These are phyloP conservation scores for Phataginus tetradactyla DNA, from an alignment of 2,797 vertebrate genomes.

Conservation along the genomic window DNA sequence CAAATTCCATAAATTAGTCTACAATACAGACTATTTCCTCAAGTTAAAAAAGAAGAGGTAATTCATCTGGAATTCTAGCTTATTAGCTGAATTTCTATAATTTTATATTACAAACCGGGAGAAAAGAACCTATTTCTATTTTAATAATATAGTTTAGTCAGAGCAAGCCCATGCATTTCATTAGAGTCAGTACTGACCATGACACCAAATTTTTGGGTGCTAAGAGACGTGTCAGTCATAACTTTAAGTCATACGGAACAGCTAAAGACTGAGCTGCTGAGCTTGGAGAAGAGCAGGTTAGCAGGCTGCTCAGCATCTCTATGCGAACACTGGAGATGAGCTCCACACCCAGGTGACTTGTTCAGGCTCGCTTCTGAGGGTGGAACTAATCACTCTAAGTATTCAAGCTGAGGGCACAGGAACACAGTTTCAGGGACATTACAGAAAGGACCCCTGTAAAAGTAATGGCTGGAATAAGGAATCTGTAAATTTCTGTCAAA, in stretches of 20 bases:
- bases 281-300: background rate
- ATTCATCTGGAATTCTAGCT: conserved; percentile 8
- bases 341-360: background rate
- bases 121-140: background rate
- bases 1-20: background rate
- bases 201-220: background rate
- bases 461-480: background rate
- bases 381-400: background rate
- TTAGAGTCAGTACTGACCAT: background rate
- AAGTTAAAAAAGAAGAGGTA: conserved; percentile 9
- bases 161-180: background rate
- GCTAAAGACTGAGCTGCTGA: background rate
- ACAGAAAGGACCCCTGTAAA: background rate
- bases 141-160: background rate
- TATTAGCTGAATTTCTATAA: conserved; percentile 20
- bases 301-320: background rate
- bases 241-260: background rate
- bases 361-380: background rate
- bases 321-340: background rate
- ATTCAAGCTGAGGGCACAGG: background rate
- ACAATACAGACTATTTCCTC: background rate
- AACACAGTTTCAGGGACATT: background rate
- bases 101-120: background rate
- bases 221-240: background rate
- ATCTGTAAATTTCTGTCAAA: background rate